phyloP scores from a whole-genome alignment of 2,113 vertebrate genomes.

The Dromiciops gliroides region DNA sequence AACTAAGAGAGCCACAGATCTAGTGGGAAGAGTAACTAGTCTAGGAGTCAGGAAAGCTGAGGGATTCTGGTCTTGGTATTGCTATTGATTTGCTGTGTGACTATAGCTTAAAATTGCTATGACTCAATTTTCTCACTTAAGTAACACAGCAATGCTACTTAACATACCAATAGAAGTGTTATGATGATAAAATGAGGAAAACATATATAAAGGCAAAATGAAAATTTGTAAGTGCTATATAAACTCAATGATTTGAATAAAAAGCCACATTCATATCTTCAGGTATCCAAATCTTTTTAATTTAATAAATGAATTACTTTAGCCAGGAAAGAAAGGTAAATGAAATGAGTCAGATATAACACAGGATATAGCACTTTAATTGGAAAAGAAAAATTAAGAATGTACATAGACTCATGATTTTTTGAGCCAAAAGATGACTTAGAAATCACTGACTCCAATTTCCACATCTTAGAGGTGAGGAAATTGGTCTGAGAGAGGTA shows the following conservation, averaged over 20 bases:
- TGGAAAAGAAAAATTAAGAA: neutral
- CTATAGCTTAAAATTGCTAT: neutral
- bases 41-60: neutral
- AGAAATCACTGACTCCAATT: neutral
- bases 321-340: neutral
- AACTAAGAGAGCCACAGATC: neutral
- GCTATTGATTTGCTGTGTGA: neutral
- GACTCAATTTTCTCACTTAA: neutral
- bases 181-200: neutral
- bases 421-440: neutral
- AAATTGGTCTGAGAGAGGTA: neutral
- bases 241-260: neutral
- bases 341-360: neutral
- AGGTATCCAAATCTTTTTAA: neutral
- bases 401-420: neutral
- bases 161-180: neutral
- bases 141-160: neutral
- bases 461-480: neutral
- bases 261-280: neutral
- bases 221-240: neutral
- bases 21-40: neutral
- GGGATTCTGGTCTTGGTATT: neutral
- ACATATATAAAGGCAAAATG: neutral
- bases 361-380: neutral
- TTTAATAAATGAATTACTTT: slow-evolving; percentile 6